Evolutionary conservation across 1,140 invertebrate genomes (phyloP).

Genomic region (Nymphalis io): DNA sequence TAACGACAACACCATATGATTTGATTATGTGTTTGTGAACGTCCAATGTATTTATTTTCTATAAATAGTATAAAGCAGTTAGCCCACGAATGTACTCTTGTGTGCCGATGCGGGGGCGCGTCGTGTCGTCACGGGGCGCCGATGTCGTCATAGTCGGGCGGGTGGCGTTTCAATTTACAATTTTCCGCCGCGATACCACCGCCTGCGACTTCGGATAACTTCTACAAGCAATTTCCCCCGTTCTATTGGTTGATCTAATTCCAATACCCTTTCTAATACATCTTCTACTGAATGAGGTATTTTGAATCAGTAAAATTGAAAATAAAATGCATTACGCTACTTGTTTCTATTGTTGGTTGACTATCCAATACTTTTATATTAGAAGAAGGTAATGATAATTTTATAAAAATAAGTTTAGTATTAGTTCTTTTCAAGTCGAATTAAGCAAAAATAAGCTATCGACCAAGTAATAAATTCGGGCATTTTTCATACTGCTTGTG

Average conservation of each 20-base stretch:
- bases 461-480: too few relatives aligned
- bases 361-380: too few relatives aligned
- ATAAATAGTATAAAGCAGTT: not conserved
- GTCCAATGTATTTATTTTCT: not conserved
- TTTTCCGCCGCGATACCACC: conserved; percentile 62
- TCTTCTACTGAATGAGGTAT: not conserved
- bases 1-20: too few relatives aligned
- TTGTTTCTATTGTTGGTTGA: too few relatives aligned
- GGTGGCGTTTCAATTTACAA: conserved; percentile 57
- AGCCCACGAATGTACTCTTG: conserved; percentile 24
- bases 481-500: too few relatives aligned
- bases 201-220: conserved; percentile 64
- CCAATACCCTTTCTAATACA: not conserved
- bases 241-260: conserved; percentile 29
- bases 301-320: not conserved
- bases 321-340: not conserved
- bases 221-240: conserved; percentile 21
- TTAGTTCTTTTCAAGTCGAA: too few relatives aligned
- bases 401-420: too few relatives aligned
- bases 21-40: too few relatives aligned
- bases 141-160: conserved; percentile 41
- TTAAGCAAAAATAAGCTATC: too few relatives aligned
- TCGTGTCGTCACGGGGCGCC: conserved; percentile 52
- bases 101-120: conserved; percentile 32
- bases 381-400: too few relatives aligned